Evolutionary conservation across 2,797 vertebrate species (phyloP), one percentile per base, ranked within the genome.

Genomic region (Limosa lapponica): DNA sequence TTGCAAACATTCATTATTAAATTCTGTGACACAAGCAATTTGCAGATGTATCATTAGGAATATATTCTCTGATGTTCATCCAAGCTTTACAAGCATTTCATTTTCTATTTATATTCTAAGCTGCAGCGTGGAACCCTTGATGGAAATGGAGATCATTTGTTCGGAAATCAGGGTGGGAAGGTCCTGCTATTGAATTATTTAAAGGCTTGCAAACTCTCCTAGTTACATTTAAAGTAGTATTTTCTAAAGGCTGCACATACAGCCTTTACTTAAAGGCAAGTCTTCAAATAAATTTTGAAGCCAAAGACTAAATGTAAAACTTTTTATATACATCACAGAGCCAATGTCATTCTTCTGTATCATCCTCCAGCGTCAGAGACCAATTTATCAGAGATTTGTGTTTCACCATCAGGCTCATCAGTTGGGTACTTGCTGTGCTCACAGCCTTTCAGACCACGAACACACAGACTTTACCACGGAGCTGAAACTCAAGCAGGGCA

Each of bases 81-180:
- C 86, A 90, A 91, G 90, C 75, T 88, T 88, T 78, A 30, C 43
- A 52, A 46, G 71, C 93, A 94, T 93, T 95, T 95, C 94, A 65
- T 69, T 78, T 96, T 83, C 95, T 95, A 95, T 95, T 95, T 96
- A 93, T 95, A 94, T 39, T 80, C 91, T 78, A 87, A 85, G 81
- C 78, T 94, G 89, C 92, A 96, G 91, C 16, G 46, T 84, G 93
- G 82, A 93, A 81, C 87, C 57, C 74, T 89, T 7, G 4, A 13
- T 93, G 87, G 82, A 90, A 94, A 81, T 6, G 46, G 86, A 94
- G 79, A 79, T 77, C 93, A 86, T 93, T 92, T 94, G 89, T 90
- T 97, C 89, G 77, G 86, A 78, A 92, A 83, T 44, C 83, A 87
- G 89, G 78, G 94, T 87, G 92, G 92, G 92, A 92, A 93, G 92